These are phyloP conservation scores for Passerculus sandwichensis DNA, from an alignment of 2,797 vertebrate species.

Conservation along the genomic window DNA sequence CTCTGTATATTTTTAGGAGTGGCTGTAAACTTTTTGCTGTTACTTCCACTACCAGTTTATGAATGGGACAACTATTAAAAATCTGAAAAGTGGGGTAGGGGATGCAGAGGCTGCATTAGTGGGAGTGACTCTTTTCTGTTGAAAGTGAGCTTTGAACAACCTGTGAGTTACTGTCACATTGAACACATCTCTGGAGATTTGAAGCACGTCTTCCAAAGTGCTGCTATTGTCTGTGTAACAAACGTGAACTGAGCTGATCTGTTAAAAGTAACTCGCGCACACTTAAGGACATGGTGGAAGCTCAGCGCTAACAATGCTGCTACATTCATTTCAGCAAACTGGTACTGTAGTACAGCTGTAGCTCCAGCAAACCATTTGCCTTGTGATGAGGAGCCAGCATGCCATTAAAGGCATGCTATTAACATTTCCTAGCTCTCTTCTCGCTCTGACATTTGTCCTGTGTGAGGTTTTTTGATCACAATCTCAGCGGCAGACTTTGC, in stretches of 20 bases:
- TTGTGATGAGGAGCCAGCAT: constrained; percentile 11
- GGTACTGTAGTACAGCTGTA: neutral
- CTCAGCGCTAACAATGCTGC: neutral
- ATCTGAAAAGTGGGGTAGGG: accelerated
- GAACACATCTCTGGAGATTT: neutral
- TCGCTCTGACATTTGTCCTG: neutral
- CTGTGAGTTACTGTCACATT: neutral
- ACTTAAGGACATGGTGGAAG: constrained; percentile 23
- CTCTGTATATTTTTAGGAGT: neutral
- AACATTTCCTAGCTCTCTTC: constrained; percentile 13
- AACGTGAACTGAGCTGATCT: constrained; percentile 23
- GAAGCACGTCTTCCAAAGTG: constrained; percentile 4
- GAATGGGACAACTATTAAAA: neutral
- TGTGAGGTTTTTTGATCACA: neutral
- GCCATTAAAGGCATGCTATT: neutral
- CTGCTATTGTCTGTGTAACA: constrained; percentile 29
- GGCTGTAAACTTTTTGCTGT: neutral
- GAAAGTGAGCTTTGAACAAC: constrained; percentile 10
- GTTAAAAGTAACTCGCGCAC: constrained; percentile 22
- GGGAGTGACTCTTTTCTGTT: neutral
- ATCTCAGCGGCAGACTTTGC: neutral
- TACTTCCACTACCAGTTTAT: neutral
- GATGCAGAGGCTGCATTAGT: neutral
- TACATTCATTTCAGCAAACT: constrained; percentile 27
- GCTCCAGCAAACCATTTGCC: neutral